phyloP scores from a whole-genome alignment of 2,113 vertebrate genomes.

The Brachypteracias leptosomus region DNA sequence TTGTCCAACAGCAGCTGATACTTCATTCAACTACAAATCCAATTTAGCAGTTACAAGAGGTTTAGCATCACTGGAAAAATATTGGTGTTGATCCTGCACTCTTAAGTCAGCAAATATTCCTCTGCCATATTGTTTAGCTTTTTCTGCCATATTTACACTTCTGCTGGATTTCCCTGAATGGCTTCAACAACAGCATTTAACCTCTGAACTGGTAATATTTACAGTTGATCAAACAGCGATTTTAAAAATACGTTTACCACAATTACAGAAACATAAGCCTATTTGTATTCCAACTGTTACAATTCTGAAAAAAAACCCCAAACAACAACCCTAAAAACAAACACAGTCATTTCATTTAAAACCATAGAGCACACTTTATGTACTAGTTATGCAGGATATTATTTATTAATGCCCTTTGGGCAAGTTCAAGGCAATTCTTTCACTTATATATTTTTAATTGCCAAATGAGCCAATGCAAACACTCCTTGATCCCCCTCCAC shows the following conservation, averaged over 20 bases:
- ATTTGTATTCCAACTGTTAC: slow-evolving; percentile 3
- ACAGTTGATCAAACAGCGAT: slow-evolving; percentile 13
- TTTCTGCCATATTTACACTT: slow-evolving; percentile 65
- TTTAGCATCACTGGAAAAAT: slow-evolving; percentile 82
- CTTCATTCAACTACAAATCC: slow-evolving; percentile 90
- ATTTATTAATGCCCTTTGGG: slow-evolving; percentile 27
- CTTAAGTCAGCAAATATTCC: slow-evolving; percentile 75
- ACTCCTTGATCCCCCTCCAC: neutral
- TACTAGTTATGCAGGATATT: neutral
- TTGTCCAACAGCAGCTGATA: slow-evolving; percentile 86
- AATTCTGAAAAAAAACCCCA: neutral
- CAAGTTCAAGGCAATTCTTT: slow-evolving; percentile 36
- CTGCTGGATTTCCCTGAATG: slow-evolving; percentile 45
- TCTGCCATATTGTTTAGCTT: slow-evolving; percentile 65
- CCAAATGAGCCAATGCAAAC: neutral
- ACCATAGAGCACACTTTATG: neutral
- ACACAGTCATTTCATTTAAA: slow-evolving; percentile 28
- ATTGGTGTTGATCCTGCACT: slow-evolving; percentile 76
- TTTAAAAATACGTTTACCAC: slow-evolving; percentile 33
- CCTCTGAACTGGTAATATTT: slow-evolving; percentile 55
- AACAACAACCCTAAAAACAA: slow-evolving; percentile 17
- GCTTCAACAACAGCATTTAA: slow-evolving; percentile 54
- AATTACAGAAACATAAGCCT: slow-evolving; percentile 40
- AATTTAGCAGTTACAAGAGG: slow-evolving; percentile 86
- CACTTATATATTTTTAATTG: slow-evolving; percentile 12